phyloP scores from a whole-genome alignment of 2,888 invertebrate species.

The Deilephila porcellus region DNA sequence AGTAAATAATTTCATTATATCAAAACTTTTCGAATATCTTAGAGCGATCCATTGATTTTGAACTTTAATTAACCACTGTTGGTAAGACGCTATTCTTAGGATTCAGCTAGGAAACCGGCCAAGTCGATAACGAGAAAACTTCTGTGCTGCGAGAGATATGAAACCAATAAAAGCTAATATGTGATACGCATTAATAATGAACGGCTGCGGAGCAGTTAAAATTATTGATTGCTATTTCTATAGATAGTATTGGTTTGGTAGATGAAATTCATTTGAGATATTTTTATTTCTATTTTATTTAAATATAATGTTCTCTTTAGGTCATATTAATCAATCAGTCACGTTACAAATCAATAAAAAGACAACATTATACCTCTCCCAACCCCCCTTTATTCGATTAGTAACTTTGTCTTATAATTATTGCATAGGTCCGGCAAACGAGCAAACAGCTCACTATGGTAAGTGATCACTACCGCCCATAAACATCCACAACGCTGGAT shows the following conservation, averaged over 20 bases:
- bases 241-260: not conserved
- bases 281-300: no score
- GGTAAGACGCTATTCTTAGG: not conserved
- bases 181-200: slow-evolving; percentile 5
- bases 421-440: no score
- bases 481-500: no score
- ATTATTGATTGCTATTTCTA: not conserved
- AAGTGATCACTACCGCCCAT: no score
- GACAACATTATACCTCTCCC: no score
- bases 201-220: not conserved
- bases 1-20: slow-evolving; percentile 17
- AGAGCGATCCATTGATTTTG: slow-evolving; percentile 12
- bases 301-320: no score
- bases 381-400: no score
- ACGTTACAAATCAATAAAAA: no score
- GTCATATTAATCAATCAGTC: no score
- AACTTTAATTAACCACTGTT: slow-evolving; percentile 25
- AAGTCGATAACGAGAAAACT: slow-evolving; percentile 13
- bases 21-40: slow-evolving; percentile 19
- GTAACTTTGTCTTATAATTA: no score
- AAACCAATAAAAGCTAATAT: slow-evolving; percentile 9
- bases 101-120: not conserved
- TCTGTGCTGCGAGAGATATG: not conserved
- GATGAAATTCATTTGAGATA: not conserved
- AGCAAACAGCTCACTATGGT: no score